Conservation (phyloP, 2,113 vertebrate genomes). For the Microcebus ravelobensis region DNA sequence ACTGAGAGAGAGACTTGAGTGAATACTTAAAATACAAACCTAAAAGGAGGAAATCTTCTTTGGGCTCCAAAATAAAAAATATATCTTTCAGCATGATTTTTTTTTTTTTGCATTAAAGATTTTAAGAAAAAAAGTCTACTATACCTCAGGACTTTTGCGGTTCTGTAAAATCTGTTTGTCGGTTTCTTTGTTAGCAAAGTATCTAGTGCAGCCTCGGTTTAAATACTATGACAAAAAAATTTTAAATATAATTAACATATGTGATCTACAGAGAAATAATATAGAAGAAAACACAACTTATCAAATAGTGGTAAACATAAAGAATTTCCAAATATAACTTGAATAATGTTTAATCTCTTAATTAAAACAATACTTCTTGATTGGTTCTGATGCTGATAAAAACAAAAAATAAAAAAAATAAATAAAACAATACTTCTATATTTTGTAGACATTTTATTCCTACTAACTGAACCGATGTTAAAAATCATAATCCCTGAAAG, state of each 20-base stretch:
- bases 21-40: neutral
- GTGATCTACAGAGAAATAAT: neutral
- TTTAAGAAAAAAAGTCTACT: conserved; percentile 50
- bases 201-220: conserved; percentile 97
- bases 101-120: neutral
- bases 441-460: conserved; percentile 6
- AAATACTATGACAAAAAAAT: conserved; percentile 89
- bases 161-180: conserved; percentile 96
- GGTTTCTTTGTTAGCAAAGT: conserved; percentile 96
- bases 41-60: conserved; percentile 20
- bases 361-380: neutral
- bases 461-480: neutral
- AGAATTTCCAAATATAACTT: conserved; percentile 18
- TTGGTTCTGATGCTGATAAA: too few relatives aligned
- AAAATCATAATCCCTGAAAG: conserved; percentile 44
- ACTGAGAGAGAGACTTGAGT: fast-evolving
- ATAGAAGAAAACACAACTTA: conserved; percentile 5
- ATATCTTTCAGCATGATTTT: neutral
- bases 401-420: too few relatives aligned
- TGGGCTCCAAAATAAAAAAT: conserved; percentile 34
- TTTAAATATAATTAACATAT: conserved; percentile 43
- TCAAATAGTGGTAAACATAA: neutral
- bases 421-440: conserved; percentile 4
- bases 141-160: conserved; percentile 97
- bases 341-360: neutral